These are phyloP conservation scores for Euwallacea similis DNA, from an alignment of 1,140 invertebrate species.

Conservation along the genomic window DNA sequence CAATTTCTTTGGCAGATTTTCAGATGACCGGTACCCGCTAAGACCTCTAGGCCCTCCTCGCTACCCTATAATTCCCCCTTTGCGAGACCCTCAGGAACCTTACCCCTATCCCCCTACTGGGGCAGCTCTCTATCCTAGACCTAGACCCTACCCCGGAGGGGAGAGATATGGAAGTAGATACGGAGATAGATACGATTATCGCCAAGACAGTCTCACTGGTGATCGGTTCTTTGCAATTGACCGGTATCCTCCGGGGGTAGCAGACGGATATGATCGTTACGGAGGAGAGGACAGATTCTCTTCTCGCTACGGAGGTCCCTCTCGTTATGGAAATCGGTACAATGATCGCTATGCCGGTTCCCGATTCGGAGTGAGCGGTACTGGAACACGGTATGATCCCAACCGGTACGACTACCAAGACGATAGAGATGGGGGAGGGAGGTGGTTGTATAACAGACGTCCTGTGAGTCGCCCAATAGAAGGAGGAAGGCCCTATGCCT, in stretches of 20 bases:
- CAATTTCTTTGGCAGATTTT: conserved; percentile 44
- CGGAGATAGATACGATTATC: conserved; percentile 55
- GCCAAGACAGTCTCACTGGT: conserved; percentile 50
- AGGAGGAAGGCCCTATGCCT: conserved; percentile 40
- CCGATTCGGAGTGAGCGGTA: conserved; percentile 35
- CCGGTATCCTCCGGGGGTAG: conserved; percentile 47
- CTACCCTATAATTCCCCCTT: conserved; percentile 34
- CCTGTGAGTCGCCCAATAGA: conserved; percentile 42
- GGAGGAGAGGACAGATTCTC: conserved; percentile 34
- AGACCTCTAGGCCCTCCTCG: conserved; percentile 37
- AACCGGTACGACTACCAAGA: conserved; percentile 44
- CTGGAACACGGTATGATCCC: conserved; percentile 37
- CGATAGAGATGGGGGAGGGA: conserved; percentile 46
- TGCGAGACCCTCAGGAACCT: conserved; percentile 23
- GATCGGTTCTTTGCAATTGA: conserved; percentile 47
- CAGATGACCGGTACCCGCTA: conserved; percentile 52
- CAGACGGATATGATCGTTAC: conserved; percentile 53
- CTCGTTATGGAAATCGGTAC: conserved; percentile 1
- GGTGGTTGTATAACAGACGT: conserved; percentile 47
- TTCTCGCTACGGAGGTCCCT: conserved; percentile 35
- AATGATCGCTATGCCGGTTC: conserved; percentile 26
- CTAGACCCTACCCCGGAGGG: conserved; percentile 32
- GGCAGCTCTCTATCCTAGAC: conserved; percentile 34
- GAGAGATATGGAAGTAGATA: conserved; percentile 47
- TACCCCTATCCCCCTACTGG: conserved; percentile 46